Evolutionary conservation across 2,888 invertebrate species (phyloP), one percentile per base, ranked within the genome.

Genomic region (Lithophane socia): DNA sequence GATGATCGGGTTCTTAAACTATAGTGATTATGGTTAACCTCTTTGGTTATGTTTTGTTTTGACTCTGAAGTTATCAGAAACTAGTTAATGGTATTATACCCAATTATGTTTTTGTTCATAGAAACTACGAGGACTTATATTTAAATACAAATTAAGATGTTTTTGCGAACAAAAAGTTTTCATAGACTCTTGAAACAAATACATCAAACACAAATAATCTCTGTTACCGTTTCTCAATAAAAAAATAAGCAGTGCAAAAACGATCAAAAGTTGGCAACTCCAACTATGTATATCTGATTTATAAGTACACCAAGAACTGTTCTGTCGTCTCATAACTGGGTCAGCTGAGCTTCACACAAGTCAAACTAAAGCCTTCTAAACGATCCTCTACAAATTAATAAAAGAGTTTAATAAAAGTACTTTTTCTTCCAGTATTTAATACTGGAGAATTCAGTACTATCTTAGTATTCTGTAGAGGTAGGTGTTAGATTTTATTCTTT

Each of bases 271-370:
- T 75, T 67, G 42, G n/a, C 72, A 73, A 61, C 75, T 73, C 3
- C 44, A 24, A 71, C 49, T 77, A 70, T 42, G 54, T 66, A 61
- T 18, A n/a, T 64, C 13, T 73, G 37, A 37, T 37, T 37, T 37
- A 73, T 52, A 71, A 63, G 37, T 37, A 37, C 37, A 86, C 83
- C 65, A 65, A 71, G 44, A 79, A 83, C n/a, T 70, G 7, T 16
- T 44, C 52, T 63, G 61, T 37, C 64, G 63, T 52, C 37, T 68
- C 60, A 69, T 21, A 83, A 86, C 75, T 83, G 44, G 84, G 84
- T 79, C 86, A 79, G 79, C 64, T n/a, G 65, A 74, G 68, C 56
- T 68, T 65, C 84, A 75, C 58, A 67, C 71, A 66, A 79, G 61
- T 61, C 73, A 65, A 73, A 73, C 61, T 56, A 66, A 72, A 77